Percentiles rank a stretch among this genome's conserved stretches.
These are phyloP conservation scores for Mallateleia sp. DNA, from an alignment of 2,888 invertebrate genomes.

Conservation along the genomic window DNA sequence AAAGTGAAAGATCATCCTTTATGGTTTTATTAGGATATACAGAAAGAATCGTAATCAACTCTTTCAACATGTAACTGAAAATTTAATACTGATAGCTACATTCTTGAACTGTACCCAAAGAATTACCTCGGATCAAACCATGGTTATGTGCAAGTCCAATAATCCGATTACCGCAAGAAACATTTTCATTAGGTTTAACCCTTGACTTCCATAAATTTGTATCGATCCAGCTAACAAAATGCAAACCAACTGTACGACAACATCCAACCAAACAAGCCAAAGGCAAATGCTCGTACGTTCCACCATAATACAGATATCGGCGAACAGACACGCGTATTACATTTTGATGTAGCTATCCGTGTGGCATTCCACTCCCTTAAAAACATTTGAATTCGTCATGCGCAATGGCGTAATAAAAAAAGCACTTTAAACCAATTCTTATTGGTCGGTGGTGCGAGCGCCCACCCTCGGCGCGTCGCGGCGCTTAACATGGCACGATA, in stretches of 20 bases:
- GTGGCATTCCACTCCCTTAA: slow-evolving; percentile 80
- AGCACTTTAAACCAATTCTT: slow-evolving; percentile 85
- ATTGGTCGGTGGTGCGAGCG: slow-evolving; percentile 85
- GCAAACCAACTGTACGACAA: not conserved
- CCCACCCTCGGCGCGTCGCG: slow-evolving; percentile 79
- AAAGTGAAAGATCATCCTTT: no score
- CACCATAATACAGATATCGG: slow-evolving; percentile 21
- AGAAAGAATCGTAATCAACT: no score
- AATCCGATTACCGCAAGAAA: no score
- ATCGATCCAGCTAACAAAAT: not conserved
- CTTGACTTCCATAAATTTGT: not conserved
- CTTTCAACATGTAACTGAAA: no score
- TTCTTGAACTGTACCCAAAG: no score
- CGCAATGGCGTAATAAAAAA: slow-evolving; percentile 85
- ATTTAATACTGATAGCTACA: no score
- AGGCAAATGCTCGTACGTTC: not conserved
- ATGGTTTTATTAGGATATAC: no score
- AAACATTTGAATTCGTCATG: slow-evolving; percentile 88
- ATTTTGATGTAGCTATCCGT: slow-evolving; percentile 84
- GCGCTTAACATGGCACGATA: slow-evolving; percentile 72
- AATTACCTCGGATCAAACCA: no score
- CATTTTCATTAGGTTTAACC: not conserved
- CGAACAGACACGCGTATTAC: slow-evolving; percentile 78
- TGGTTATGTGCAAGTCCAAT: no score
- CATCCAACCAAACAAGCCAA: not conserved